These are phyloP conservation scores for Lochmaea capreae DNA, from an alignment of 2,888 invertebrate genomes.

Conservation along the genomic window DNA sequence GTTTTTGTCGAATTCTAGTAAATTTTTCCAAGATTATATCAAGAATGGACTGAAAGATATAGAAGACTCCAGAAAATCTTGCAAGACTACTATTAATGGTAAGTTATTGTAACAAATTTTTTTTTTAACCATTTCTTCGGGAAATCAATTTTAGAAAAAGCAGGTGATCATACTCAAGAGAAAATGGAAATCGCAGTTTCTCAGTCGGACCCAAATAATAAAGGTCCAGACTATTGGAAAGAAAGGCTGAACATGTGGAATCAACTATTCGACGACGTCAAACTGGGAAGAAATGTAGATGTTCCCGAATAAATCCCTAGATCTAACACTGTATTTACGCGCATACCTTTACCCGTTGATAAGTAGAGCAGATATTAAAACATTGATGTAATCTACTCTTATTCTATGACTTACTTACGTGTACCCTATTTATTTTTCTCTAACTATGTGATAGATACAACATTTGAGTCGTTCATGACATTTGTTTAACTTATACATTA, in stretches of 20 bases:
- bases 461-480: conserved; percentile 23
- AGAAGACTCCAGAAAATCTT: conserved; percentile 57
- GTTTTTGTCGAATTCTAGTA: conserved; percentile 84
- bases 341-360: not conserved
- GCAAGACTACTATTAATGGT: conserved; percentile 49
- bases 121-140: no score
- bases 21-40: conserved; percentile 89
- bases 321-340: not conserved
- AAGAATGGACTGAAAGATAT: conserved; percentile 79
- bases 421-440: conserved; percentile 16
- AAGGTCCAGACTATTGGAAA: conserved; percentile 57
- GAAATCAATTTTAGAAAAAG: conserved; percentile 46
- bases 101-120: conserved; percentile 24
- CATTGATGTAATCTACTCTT: conserved; percentile 13
- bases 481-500: conserved; percentile 13
- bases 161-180: conserved; percentile 38
- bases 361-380: conserved; percentile 5
- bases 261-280: conserved; percentile 52
- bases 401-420: conserved; percentile 13
- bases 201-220: conserved; percentile 27
- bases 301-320: conserved; percentile 26
- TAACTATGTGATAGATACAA: conserved; percentile 27
- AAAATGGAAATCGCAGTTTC: conserved; percentile 35
- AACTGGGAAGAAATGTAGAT: conserved; percentile 43
- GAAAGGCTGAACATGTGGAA: conserved; percentile 58